Percentiles rank a stretch among this genome's conserved stretches.
phyloP scores from a whole-genome alignment of 2,888 invertebrate genomes.

The Melikaiella ostensackeni region DNA sequence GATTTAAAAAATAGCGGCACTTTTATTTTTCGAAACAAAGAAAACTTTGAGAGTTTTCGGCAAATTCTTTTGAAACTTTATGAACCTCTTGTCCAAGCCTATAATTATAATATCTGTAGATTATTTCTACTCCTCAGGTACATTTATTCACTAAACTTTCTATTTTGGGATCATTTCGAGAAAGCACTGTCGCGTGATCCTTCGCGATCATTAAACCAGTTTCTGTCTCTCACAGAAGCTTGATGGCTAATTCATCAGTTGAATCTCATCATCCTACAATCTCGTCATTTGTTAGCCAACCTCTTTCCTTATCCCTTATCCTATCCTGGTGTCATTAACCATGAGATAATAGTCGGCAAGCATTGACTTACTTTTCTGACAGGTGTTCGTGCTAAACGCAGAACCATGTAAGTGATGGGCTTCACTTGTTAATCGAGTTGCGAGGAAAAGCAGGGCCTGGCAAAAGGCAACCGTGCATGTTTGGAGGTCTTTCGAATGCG shows the following conservation, averaged over 20 bases:
- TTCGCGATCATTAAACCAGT: background rate
- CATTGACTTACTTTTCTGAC: conserved; percentile 38
- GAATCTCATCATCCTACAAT: background rate
- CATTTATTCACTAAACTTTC: background rate
- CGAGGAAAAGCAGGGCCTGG: conserved; percentile 21
- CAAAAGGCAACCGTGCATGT: conserved; percentile 18
- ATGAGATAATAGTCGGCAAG: conserved; percentile 25
- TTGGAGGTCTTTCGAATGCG: background rate
- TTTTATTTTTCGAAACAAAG: background rate
- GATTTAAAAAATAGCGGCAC: too few relatives aligned
- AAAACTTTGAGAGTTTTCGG: background rate
- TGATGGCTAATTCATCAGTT: conserved; percentile 20
- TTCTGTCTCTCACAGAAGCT: background rate
- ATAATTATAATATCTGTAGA: too few relatives aligned
- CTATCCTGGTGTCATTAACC: conserved; percentile 12
- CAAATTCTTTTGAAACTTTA: too few relatives aligned
- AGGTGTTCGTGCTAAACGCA: conserved; percentile 33
- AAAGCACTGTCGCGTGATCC: background rate
- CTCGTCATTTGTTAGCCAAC: background rate
- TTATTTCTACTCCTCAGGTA: too few relatives aligned
- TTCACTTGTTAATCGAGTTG: conserved; percentile 17
- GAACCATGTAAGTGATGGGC: conserved; percentile 19
- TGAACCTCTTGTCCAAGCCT: too few relatives aligned
- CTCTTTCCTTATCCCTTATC: conserved; percentile 26
- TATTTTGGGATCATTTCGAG: background rate